These are phyloP conservation scores for Hypomecis punctinalis DNA, from an alignment of 2,888 invertebrate species.

Conservation along the genomic window DNA sequence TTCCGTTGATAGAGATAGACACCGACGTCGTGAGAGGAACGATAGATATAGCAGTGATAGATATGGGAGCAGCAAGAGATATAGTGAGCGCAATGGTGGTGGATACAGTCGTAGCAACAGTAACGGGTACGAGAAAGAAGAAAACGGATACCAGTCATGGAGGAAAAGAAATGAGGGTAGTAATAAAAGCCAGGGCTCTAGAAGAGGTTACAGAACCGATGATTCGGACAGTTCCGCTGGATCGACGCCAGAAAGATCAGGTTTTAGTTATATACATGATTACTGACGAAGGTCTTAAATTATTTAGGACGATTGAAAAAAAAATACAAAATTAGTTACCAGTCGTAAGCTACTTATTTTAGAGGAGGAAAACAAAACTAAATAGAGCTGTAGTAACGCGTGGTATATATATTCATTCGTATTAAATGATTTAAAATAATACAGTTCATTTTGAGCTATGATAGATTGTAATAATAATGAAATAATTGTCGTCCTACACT, in stretches of 20 bases:
- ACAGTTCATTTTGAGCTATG: too few relatives aligned
- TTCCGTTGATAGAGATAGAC: conserved; percentile 8
- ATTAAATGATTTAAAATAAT: too few relatives aligned
- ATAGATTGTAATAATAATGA: too few relatives aligned
- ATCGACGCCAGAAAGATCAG: conserved; percentile 21
- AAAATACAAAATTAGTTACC: background rate
- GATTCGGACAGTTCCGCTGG: conserved; percentile 19
- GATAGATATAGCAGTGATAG: conserved; percentile 17
- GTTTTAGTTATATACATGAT: conserved; percentile 15
- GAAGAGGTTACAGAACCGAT: background rate
- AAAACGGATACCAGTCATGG: conserved; percentile 23
- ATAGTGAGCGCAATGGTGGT: background rate
- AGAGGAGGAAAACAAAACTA: too few relatives aligned
- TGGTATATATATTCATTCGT: too few relatives aligned
- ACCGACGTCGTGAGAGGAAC: conserved; percentile 27
- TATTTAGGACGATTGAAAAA: too few relatives aligned
- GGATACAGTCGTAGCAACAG: conserved; percentile 12
- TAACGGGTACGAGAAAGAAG: conserved; percentile 17
- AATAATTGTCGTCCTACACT: too few relatives aligned
- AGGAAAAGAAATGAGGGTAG: conserved; percentile 23
- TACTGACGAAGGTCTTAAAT: conserved; percentile 7
- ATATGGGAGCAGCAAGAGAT: conserved; percentile 11
- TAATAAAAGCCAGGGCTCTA: conserved; percentile 5
- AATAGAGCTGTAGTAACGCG: too few relatives aligned
- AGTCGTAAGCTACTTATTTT: too few relatives aligned